Evolutionary conservation across 1,140 invertebrate genomes (phyloP).

Genomic region (Carcinoscorpius rotundicauda): DNA sequence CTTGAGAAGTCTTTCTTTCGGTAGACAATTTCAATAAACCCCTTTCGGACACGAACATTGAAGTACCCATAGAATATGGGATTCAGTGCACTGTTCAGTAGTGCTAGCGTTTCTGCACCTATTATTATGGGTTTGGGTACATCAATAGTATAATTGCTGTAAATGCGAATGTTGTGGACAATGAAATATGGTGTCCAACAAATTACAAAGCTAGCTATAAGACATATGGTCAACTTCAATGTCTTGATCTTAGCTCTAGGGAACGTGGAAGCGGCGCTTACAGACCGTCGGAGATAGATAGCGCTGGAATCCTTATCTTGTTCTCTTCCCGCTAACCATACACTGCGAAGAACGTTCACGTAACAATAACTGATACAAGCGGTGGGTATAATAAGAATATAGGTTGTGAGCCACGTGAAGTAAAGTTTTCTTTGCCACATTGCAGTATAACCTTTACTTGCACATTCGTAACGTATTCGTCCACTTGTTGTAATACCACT

Average conservation of each 20-base stretch:
- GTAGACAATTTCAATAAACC: constrained; percentile 17
- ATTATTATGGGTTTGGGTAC: constrained; percentile 31
- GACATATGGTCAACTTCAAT: constrained; percentile 34
- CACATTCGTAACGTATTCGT: constrained; percentile 27
- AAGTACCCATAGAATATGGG: constrained; percentile 37
- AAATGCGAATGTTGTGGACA: constrained; percentile 32
- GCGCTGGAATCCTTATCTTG: constrained; percentile 14
- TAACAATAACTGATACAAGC: constrained; percentile 36
- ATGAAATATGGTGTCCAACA: constrained; percentile 41
- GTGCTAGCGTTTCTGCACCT: constrained; percentile 34
- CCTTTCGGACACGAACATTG: constrained; percentile 28
- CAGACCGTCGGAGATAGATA: constrained; percentile 23
- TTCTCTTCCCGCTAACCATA: constrained; percentile 27
- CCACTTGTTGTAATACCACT: constrained; percentile 23
- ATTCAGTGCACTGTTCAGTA: constrained; percentile 37
- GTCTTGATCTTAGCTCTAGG: constrained; percentile 34
- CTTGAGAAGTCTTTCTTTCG: constrained; percentile 11
- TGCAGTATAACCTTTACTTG: constrained; percentile 34
- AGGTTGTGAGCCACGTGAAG: constrained; percentile 34
- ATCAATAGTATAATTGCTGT: constrained; percentile 31
- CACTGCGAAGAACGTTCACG: constrained; percentile 34
- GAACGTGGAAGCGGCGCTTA: constrained; percentile 21
- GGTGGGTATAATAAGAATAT: constrained; percentile 34
- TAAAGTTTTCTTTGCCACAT: constrained; percentile 37
- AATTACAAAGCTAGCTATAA: constrained; percentile 34